These are phyloP conservation scores for Rhopilema esculentum DNA, from an alignment of 30 jellyfish, hydroid and myxozoan genomes.

Conservation along the genomic window DNA sequence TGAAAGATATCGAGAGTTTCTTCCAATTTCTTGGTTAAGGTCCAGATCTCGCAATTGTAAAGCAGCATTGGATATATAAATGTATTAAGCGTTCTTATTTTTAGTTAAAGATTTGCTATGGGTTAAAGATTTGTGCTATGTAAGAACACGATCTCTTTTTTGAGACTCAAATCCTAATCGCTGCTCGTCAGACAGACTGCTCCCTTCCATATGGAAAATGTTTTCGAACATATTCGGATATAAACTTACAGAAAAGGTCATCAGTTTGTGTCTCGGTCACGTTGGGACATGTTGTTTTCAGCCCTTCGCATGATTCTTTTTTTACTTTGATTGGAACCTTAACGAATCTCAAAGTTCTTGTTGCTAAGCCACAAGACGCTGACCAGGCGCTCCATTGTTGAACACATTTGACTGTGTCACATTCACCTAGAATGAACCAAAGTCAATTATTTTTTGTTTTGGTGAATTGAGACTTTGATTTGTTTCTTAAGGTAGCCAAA, in stretches of 20 bases:
- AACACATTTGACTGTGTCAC: conserved; percentile 69
- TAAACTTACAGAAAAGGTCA: conserved; percentile 60
- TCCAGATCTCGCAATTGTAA: too few relatives aligned
- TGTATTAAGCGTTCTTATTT: too few relatives aligned
- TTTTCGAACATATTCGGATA: not conserved
- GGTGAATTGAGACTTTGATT: not conserved
- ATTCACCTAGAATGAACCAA: conserved; percentile 61
- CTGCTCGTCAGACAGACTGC: too few relatives aligned
- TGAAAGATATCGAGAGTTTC: too few relatives aligned
- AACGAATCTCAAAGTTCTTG: conserved; percentile 37
- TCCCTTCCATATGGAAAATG: not conserved
- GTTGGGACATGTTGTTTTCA: conserved; percentile 51
- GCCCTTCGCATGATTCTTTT: conserved; percentile 59
- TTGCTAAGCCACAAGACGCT: conserved; percentile 70
- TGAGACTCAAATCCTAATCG: too few relatives aligned
- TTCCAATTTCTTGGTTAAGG: too few relatives aligned
- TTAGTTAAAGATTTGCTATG: too few relatives aligned
- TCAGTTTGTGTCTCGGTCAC: conserved; percentile 59
- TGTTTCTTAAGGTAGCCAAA: too few relatives aligned
- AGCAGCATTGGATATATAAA: too few relatives aligned
- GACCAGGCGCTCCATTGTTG: conserved; percentile 84
- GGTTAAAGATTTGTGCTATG: too few relatives aligned
- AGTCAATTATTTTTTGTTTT: not conserved
- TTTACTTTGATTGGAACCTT: conserved; percentile 54
- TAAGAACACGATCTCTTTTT: too few relatives aligned